phyloP scores from a whole-genome alignment of 1,140 invertebrate genomes.

The Cryptotermes secundus region DNA sequence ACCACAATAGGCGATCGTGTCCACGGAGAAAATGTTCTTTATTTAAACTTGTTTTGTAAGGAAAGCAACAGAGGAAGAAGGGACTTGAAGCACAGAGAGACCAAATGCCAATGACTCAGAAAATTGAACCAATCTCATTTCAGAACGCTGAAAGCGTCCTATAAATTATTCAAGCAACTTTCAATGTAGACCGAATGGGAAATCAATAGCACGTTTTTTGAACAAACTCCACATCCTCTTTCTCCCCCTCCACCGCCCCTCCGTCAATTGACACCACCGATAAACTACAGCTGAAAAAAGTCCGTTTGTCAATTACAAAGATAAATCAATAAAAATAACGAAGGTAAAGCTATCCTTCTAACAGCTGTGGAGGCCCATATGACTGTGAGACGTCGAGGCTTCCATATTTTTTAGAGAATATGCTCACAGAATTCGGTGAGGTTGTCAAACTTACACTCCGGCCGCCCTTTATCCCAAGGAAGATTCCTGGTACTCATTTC shows the following conservation, averaged over 20 bases:
- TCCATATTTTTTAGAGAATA: no score
- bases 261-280: no score
- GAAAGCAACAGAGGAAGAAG: background rate
- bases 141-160: background rate
- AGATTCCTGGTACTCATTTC: no score
- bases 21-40: background rate
- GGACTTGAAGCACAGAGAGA: background rate
- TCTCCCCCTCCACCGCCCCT: background rate
- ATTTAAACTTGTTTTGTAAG: background rate
- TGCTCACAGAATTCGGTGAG: no score
- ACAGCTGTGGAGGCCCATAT: no score
- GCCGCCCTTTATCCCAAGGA: no score
- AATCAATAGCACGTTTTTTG: slow-evolving; percentile 7
- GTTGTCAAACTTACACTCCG: no score
- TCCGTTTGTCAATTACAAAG: background rate
- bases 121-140: slow-evolving; percentile 9
- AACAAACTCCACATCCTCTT: background rate
- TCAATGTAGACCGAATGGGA: slow-evolving; percentile 11
- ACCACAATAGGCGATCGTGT: no score
- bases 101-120: slow-evolving; percentile 4
- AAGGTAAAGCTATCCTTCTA: no score
- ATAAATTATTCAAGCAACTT: slow-evolving; percentile 18
- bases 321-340: background rate
- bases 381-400: no score
- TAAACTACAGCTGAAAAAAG: background rate